A percentile compares a stretch with the other conserved stretches of the same genome.
These are phyloP conservation scores for Amyelois transitella DNA, from an alignment of 1,140 invertebrate species.

Conservation along the genomic window DNA sequence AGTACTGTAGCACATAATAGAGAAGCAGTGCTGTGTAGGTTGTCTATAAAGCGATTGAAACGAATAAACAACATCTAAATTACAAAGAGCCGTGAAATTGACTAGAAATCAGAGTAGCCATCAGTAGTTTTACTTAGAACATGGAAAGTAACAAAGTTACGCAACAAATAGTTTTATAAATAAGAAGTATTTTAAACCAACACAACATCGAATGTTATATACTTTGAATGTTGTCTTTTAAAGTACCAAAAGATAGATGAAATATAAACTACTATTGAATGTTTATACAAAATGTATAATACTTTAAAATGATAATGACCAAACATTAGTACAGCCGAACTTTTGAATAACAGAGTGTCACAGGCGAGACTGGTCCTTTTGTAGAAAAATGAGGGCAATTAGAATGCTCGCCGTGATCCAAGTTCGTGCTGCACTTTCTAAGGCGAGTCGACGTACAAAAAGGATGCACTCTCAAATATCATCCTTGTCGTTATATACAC, in stretches of 20 bases:
- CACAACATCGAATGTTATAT: neutral
- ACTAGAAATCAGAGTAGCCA: constrained; percentile 13
- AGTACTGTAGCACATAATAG: no score
- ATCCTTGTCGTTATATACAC: neutral
- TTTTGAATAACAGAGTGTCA: neutral
- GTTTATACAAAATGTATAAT: no score
- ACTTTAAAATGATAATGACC: no score
- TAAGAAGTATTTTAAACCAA: neutral
- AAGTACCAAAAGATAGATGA: neutral
- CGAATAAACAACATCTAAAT: constrained; percentile 8
- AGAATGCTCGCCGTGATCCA: constrained; percentile 49
- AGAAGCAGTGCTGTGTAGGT: no score
- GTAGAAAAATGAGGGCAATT: constrained; percentile 38
- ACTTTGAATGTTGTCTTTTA: neutral
- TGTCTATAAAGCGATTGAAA: no score
- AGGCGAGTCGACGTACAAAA: constrained; percentile 36
- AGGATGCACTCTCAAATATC: neutral
- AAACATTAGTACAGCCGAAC: neutral
- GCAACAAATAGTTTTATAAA: constrained; percentile 9
- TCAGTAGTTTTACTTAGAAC: constrained; percentile 7
- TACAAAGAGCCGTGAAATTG: constrained; percentile 10
- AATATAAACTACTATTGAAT: neutral
- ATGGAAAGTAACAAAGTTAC: constrained; percentile 16
- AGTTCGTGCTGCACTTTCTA: constrained; percentile 55
- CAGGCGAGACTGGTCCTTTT: constrained; percentile 20